A percentile compares a stretch with the other conserved stretches of the same genome.
Evolutionary conservation across 37 sponge, comb jelly and placozoan species (phyloP).

Genomic region (Lycopodina hypogea): DNA sequence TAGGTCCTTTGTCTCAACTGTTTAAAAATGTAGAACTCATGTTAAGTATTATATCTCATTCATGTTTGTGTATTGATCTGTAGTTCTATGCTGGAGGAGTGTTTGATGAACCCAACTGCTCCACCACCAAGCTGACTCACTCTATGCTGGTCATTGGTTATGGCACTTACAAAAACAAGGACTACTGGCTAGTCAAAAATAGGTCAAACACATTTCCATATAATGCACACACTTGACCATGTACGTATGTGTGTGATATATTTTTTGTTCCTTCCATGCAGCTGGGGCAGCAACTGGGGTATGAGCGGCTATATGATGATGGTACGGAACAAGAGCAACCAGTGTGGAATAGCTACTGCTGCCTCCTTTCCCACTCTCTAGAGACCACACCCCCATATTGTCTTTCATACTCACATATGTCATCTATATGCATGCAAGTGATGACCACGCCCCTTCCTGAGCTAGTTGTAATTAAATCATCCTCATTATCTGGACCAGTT

Average conservation of each 20-base stretch:
- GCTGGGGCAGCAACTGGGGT: constrained; percentile 83
- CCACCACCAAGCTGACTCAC: constrained; percentile 36
- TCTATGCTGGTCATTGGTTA: constrained; percentile 46
- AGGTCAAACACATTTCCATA: constrained; percentile 8
- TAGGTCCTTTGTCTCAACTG: no score
- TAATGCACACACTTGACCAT: neutral
- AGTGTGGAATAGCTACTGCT: constrained; percentile 77
- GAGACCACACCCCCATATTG: no score
- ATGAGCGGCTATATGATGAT: constrained; percentile 77
- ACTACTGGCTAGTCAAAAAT: constrained; percentile 91
- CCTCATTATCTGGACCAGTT: no score
- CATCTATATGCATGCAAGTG: no score
- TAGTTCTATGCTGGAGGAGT: constrained; percentile 59
- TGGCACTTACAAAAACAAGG: constrained; percentile 44
- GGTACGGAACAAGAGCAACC: constrained; percentile 58
- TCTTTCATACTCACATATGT: no score
- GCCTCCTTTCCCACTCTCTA: constrained; percentile 76
- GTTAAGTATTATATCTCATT: no score
- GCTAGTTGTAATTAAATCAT: neutral
- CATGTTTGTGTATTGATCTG: no score
- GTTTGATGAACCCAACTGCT: constrained; percentile 45
- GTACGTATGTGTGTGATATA: no score
- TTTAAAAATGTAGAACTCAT: no score
- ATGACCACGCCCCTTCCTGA: neutral
- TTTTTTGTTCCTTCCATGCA: neutral